These are phyloP conservation scores for Cyclura pinguis DNA, from an alignment of 2,797 vertebrate species.

Conservation along the genomic window DNA sequence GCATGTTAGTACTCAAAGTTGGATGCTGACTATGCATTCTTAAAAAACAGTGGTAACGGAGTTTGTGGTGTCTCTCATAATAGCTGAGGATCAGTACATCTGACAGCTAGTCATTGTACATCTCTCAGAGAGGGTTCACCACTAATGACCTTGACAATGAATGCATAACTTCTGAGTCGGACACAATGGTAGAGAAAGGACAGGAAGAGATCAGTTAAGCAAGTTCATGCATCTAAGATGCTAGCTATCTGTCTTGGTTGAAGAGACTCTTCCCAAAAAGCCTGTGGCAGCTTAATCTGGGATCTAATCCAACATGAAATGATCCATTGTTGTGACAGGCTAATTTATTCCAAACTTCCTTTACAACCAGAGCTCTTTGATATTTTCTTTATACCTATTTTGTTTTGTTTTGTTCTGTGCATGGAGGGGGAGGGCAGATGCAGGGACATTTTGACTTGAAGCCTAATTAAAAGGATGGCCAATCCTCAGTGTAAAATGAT, in stretches of 20 bases:
- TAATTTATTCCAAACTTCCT: slow-evolving; percentile 15
- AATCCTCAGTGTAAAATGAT: not conserved
- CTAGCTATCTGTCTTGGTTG: not conserved
- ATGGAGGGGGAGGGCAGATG: not conserved
- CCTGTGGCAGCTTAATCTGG: slow-evolving; percentile 18
- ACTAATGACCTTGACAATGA: not conserved
- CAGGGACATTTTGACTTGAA: not conserved
- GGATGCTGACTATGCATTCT: not conserved
- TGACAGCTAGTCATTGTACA: not conserved
- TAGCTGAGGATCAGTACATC: not conserved
- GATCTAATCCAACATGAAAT: slow-evolving; percentile 18
- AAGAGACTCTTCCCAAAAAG: slow-evolving; percentile 8
- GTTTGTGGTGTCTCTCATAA: not conserved
- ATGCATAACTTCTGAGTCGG: not conserved
- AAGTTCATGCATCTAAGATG: not conserved
- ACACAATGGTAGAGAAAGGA: not conserved
- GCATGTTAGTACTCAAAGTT: not conserved
- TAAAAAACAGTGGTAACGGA: not conserved
- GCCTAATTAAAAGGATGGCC: slow-evolving; percentile 17
- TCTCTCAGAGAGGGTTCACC: not conserved
- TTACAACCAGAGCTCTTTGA: slow-evolving; percentile 8
- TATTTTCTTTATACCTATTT: slow-evolving; percentile 14
- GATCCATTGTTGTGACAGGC: slow-evolving; percentile 13
- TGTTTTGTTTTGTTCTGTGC: not conserved
- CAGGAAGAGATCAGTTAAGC: not conserved